Evolutionary conservation across 2,888 invertebrate genomes (phyloP), one percentile per base, ranked within the genome.

Genomic region (Calliphora vomitoria): DNA sequence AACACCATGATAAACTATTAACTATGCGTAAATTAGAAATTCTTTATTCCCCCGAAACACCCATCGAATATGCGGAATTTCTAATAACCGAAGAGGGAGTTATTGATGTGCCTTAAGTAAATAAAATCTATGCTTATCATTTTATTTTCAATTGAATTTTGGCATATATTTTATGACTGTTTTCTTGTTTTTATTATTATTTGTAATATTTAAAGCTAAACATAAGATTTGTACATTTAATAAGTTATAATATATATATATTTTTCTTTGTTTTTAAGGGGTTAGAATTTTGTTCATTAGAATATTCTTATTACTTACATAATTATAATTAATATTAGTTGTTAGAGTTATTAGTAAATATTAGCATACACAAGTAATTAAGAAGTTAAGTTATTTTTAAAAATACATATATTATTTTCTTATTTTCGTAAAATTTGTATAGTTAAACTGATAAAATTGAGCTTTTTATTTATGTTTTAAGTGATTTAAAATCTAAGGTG

Each of bases 11-110:
- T 31, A 87, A 90, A 20, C 78, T 92, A 66, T 84, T 92, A 3
- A 92, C 90, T 4, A 89, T 92, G 3, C 92, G 95, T 44, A 92
- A 92, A 89, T 94, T 96, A 89, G 94, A 95, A 90, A 93, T 96
- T 2, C 89, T 95, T 69, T 96, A 95, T 93, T 94, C 96, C 0
- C 95, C 96, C 4, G 95, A 95, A 90, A 92, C 95, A 58, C 94
- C 95, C 3, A 92, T 92, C 79, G 91, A 91, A 47, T 92, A 92
- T 41, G 94, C 95, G 64, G 92, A 94, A 85, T 95, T 95, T 92
- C 89, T 94, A 6, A 95, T 96, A 81, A 94, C 94, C 38, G 89
- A 93, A 2, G 91, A 93, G 60, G 95, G 95, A n/a, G 90, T 94
- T 13, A 89, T 91, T 0, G 90, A 92, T 87, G 89, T 91, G 20